Evolutionary conservation across 2,797 vertebrate species (phyloP), one percentile per base, ranked within the genome.

Genomic region (Percopsis omiscomaycus): DNA sequence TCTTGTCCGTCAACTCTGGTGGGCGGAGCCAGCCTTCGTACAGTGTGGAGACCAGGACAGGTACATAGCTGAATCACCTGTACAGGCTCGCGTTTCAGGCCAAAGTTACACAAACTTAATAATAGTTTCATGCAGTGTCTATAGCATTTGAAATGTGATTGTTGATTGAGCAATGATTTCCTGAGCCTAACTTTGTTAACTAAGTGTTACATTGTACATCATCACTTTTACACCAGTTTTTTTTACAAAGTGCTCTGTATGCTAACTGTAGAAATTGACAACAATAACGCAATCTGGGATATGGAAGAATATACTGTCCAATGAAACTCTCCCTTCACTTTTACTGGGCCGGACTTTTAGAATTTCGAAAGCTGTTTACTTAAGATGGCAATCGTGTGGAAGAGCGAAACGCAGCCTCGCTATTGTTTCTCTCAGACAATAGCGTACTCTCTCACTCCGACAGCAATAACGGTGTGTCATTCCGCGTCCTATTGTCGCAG

Each of bases 11-110:
- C 82, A 93, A 95, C 67, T 73, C 84, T 3, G 89, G 92, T 10
- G 94, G 95, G 63, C 92, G 84, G 83, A 98, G 97, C 80, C 95
- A 94, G 68, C 93, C 94, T 4, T 98, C 96, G 0, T 57, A 77
- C 74, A 81, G 89, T 13, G 82, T 88, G 51, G 80, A 89, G 55
- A 88, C 90, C 69, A 93, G 82, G 74, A 96, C 96, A 93, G 95
- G 97, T 98, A 87, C 46, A n/a, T 0, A 79, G 83, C 61, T 81
- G 85, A 37, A 57, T 52, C 14, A 28, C 44, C 45, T 45, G 5
- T n/a, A 15, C 28, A 22, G 22, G 22, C 22, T 42, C 37, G 9
- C 5, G 48, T 49, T 15, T 15, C 11, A 15, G 13, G 15, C 48
- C 48, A 49, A 15, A n/a, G n/a, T 5, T 49, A n/a, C 47, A 16